Percentiles rank a stretch among this genome's conserved stretches.
Conservation (phyloP, 1,140 invertebrate species). For the Ganaspis sp. region DNA sequence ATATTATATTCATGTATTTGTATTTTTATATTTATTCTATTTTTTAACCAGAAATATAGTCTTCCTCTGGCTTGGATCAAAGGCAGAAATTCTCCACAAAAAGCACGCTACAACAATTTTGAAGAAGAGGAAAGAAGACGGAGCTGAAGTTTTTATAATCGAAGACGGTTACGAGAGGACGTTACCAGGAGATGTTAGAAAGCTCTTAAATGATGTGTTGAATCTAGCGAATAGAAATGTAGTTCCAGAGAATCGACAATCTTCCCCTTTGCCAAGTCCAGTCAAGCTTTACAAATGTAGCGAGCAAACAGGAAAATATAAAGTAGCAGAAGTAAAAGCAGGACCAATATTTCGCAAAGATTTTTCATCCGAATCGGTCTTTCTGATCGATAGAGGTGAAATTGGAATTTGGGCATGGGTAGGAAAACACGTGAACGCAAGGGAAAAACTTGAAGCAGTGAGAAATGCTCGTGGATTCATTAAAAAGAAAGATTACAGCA, state of each 20-base stretch:
- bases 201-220: slow-evolving; percentile 83
- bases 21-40: no score
- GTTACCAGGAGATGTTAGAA: slow-evolving; percentile 80
- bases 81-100: slow-evolving; percentile 67
- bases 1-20: slow-evolving; percentile 4
- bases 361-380: slow-evolving; percentile 88
- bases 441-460: slow-evolving; percentile 87
- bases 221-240: slow-evolving; percentile 81
- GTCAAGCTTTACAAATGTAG: slow-evolving; percentile 84
- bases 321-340: slow-evolving; percentile 90
- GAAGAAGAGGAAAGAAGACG: slow-evolving; percentile 66
- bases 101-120: slow-evolving; percentile 68
- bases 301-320: slow-evolving; percentile 88
- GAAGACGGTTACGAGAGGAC: slow-evolving; percentile 92
- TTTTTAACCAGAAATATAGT: slow-evolving; percentile 58
- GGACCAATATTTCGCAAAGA: slow-evolving; percentile 89
- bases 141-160: slow-evolving; percentile 82
- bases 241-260: slow-evolving; percentile 75
- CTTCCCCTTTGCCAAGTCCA: slow-evolving; percentile 68
- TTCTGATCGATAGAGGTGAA: slow-evolving; percentile 90
- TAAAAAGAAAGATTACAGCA: slow-evolving; percentile 88
- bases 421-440: slow-evolving; percentile 83
- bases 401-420: slow-evolving; percentile 96
- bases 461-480: slow-evolving; percentile 92
- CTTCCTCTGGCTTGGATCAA: slow-evolving; percentile 72